Base-by-base conservation (phyloP, 2,888 invertebrate genomes). In the Mactromeris polynyma region DNA sequence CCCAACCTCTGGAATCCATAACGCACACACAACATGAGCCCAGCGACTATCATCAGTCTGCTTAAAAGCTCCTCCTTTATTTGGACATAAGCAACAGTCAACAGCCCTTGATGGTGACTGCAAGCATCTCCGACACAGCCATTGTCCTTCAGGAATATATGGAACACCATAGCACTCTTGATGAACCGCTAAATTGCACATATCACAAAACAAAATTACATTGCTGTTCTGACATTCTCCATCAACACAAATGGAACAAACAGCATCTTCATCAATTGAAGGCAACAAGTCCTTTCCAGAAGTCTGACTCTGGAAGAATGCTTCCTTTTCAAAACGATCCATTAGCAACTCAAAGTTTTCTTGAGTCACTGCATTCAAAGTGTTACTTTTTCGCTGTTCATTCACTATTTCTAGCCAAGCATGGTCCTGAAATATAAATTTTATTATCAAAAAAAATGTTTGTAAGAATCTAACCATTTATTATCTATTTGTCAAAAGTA, bases 121-220 rank as follows among this genome's bases (percentile, higher is more conserved):
- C 19, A 99, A 97, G 96, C 99, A 99, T 89, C 99, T 97, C 80
- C 99, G 97, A 96, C 99, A 99, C 46, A 99, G 97, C 99, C 99
- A 99, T 96, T 99, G 99, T 0, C 99, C 99, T 96, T 99, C 99
- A 0, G 99, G 99, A 95, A 99, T 99, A 96, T 99, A 99, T 9
- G 99, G 99, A 7, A 99, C 99, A 83, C 99, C 99, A 97, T 99
- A 99, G 96, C 99, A 99, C 97, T 99, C 99, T 97, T 97, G 99
- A 97, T 99, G 99, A 21, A 99, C 99, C 40, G 99, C 99, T 93
- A 99, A 97, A 97, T 99, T 99, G 97, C 99, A 99, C 99, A 99
- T 99, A 97, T 99, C 99, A 97, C 99, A 99, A 97, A 99, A 99
- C 83, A 99, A 97, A 94, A 99, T 99, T 79, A 99, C 99, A 97